A percentile compares a stretch with the other conserved stretches of the same genome.
These are phyloP conservation scores for Pyrgus malvae DNA, from an alignment of 2,888 invertebrate species.

Conservation along the genomic window DNA sequence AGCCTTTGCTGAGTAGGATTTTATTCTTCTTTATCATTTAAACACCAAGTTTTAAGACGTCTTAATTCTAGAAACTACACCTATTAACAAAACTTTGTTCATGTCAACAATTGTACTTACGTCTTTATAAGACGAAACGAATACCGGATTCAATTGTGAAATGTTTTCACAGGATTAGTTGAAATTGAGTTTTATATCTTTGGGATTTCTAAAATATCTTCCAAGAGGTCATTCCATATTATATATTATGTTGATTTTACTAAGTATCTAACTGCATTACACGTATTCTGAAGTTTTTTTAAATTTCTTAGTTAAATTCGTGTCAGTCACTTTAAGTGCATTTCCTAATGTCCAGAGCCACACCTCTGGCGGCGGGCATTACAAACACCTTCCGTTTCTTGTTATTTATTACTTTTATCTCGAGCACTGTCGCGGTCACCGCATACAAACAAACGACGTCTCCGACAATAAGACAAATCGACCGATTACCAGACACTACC, in stretches of 20 bases:
- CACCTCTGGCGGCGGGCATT: constrained; percentile 66
- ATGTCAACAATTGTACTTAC: too few species aligned
- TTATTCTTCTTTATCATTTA: not conserved
- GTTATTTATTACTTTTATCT: constrained; percentile 80
- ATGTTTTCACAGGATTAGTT: too few species aligned
- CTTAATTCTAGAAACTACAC: not conserved
- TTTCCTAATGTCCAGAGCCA: constrained; percentile 57
- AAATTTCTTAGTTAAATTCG: not conserved
- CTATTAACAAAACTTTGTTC: too few species aligned
- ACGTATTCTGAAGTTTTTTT: not conserved
- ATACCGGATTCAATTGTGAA: too few species aligned
- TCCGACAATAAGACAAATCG: constrained; percentile 80
- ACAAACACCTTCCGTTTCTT: constrained; percentile 75
- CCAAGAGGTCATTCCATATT: too few species aligned
- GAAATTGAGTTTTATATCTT: too few species aligned
- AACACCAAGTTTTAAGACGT: not conserved
- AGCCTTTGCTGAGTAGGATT: not conserved
- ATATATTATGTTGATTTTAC: too few species aligned
- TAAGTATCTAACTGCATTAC: too few species aligned
- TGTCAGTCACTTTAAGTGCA: constrained; percentile 34
- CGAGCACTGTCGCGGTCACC: constrained; percentile 72
- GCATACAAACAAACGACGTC: constrained; percentile 76
- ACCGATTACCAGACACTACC: constrained; percentile 77
- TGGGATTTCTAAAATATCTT: too few species aligned
- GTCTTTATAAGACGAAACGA: too few species aligned